Evolutionary conservation across 2,113 vertebrate species (phyloP).

Genomic region (Rhinopomastus cyanomelas): DNA sequence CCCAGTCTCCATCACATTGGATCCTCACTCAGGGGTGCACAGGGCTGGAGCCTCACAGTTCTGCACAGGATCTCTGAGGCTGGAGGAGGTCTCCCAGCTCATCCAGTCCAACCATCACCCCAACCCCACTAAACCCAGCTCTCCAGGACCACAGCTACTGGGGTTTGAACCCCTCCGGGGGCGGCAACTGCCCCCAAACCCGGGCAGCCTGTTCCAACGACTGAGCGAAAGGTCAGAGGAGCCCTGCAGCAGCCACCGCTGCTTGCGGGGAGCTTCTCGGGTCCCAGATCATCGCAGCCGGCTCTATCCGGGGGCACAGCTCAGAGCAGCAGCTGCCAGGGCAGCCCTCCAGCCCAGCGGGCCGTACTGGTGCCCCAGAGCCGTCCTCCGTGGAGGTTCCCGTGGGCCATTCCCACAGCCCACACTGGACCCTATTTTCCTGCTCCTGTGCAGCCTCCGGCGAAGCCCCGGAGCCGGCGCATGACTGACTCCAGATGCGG

Average conservation of each 20-base stretch:
- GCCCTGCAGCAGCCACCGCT: background rate
- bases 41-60: background rate
- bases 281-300: rapidly evolving
- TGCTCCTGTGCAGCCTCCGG: rapidly evolving
- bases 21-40: rapidly evolving
- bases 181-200: too few relatives aligned
- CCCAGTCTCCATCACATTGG: background rate
- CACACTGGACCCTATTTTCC: background rate
- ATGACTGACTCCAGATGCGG: background rate
- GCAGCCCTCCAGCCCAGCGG: background rate
- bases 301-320: background rate
- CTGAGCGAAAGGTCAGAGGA: background rate
- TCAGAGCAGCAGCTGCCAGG: background rate
- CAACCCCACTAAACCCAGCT: too few relatives aligned
- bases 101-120: too few relatives aligned
- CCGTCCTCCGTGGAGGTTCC: background rate
- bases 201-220: too few relatives aligned
- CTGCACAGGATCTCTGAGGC: too few relatives aligned
- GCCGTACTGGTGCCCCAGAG: background rate
- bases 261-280: background rate
- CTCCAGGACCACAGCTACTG: too few relatives aligned
- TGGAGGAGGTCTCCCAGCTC: too few relatives aligned
- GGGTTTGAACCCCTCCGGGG: too few relatives aligned
- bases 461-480: background rate
- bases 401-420: background rate